Conservation (phyloP, 2,888 invertebrate species). For the Lithophane leautieri region DNA sequence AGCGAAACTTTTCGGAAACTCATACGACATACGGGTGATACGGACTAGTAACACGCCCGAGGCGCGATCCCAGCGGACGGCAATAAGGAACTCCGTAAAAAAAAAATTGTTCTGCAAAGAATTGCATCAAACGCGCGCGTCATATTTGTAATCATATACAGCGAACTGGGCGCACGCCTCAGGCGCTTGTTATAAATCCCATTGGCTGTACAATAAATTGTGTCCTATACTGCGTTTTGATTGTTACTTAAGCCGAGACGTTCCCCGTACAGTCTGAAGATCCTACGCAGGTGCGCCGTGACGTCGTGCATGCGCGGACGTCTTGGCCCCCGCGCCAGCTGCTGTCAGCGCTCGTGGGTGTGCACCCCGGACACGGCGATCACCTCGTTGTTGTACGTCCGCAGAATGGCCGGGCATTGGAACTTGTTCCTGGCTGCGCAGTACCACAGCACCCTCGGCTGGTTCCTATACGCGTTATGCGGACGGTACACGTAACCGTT, state of each 20-base stretch:
- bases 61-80: neutral
- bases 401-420: conserved; percentile 81
- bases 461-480: conserved; percentile 86
- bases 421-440: conserved; percentile 82
- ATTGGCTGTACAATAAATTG: neutral
- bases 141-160: neutral
- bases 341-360: conserved; percentile 80
- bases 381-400: conserved; percentile 81
- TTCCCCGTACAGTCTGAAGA: conserved; percentile 76
- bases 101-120: neutral
- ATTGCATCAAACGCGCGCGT: neutral
- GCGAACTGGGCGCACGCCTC: neutral
- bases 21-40: neutral
- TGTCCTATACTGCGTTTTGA: conserved; percentile 31
- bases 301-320: conserved; percentile 56
- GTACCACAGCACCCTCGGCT: conserved; percentile 85
- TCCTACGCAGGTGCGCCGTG: conserved; percentile 69
- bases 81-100: neutral
- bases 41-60: neutral
- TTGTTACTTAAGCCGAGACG: conserved; percentile 65
- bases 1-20: neutral
- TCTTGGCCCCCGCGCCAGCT: conserved; percentile 66
- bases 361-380: conserved; percentile 79
- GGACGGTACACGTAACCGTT: conserved; percentile 84
- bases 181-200: neutral